Evolutionary conservation across 2,797 vertebrate genomes (phyloP).

Genomic region (Pelochelys cantorii): DNA sequence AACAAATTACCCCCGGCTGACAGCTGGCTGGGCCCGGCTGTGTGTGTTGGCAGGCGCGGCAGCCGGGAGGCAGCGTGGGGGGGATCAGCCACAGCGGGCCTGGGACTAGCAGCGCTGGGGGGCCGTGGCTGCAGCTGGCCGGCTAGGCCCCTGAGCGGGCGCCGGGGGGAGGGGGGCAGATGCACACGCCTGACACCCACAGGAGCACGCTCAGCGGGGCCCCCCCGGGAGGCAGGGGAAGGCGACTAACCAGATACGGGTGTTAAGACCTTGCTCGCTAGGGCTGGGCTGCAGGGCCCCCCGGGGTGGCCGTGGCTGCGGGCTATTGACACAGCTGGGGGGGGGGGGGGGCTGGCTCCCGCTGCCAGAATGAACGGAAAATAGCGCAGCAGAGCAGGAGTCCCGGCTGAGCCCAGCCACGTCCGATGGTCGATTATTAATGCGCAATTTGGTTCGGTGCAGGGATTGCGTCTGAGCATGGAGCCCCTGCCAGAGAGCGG

Average conservation of each 20-base stretch:
- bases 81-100: neutral
- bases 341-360: fast-evolving
- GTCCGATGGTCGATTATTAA: too few species aligned
- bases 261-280: fast-evolving
- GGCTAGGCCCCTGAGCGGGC: neutral
- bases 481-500: too few species aligned
- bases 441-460: neutral
- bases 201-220: neutral
- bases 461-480: too few species aligned
- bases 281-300: neutral
- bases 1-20: neutral
- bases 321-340: neutral
- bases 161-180: neutral
- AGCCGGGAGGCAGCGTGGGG: neutral
- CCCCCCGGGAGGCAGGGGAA: neutral
- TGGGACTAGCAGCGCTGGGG: too few species aligned
- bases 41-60: neutral
- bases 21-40: neutral
- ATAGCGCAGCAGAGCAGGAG: neutral
- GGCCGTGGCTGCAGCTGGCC: neutral
- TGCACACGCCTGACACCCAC: too few species aligned
- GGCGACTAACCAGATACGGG: neutral
- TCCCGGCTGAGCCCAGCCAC: neutral
- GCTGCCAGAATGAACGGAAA: neutral
- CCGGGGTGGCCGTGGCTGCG: neutral